These are phyloP conservation scores for Sorex maritimensis DNA, from an alignment of 2,797 vertebrate species.

Conservation along the genomic window DNA sequence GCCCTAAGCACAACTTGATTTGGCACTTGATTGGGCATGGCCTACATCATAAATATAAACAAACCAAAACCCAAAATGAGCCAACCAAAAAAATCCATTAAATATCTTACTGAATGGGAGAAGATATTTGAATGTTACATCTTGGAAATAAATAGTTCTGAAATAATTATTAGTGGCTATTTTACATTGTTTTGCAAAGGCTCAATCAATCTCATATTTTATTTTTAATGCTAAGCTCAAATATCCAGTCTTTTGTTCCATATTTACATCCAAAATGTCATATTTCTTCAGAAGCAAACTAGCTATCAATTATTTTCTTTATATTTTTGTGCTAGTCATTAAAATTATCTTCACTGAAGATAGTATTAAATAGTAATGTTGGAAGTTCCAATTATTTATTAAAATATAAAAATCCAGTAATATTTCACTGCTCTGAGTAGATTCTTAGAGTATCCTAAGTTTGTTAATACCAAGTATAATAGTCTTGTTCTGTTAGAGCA, in stretches of 20 bases:
- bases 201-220: slow-evolving; percentile 62
- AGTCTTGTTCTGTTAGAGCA: slow-evolving; percentile 27
- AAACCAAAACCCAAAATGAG: too few relatives aligned
- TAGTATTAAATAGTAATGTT: neutral
- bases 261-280: neutral
- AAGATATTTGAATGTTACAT: too few relatives aligned
- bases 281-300: neutral
- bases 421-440: slow-evolving; percentile 20
- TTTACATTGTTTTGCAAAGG: neutral
- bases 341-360: slow-evolving; percentile 34
- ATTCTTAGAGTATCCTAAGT: neutral
- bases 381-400: slow-evolving; percentile 26
- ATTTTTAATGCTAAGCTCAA: neutral
- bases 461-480: neutral
- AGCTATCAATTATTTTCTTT: slow-evolving; percentile 23
- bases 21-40: too few relatives aligned
- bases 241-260: slow-evolving; percentile 3
- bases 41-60: too few relatives aligned
- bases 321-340: slow-evolving; percentile 30
- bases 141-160: too few relatives aligned
- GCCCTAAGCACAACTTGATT: too few relatives aligned
- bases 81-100: too few relatives aligned
- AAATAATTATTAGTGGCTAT: slow-evolving; percentile 15
- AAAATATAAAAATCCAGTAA: slow-evolving; percentile 38
- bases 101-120: too few relatives aligned